Percentiles rank a stretch among this genome's conserved stretches.
These are phyloP conservation scores for Synergus laeviventris DNA, from an alignment of 2,888 invertebrate genomes.

Conservation along the genomic window DNA sequence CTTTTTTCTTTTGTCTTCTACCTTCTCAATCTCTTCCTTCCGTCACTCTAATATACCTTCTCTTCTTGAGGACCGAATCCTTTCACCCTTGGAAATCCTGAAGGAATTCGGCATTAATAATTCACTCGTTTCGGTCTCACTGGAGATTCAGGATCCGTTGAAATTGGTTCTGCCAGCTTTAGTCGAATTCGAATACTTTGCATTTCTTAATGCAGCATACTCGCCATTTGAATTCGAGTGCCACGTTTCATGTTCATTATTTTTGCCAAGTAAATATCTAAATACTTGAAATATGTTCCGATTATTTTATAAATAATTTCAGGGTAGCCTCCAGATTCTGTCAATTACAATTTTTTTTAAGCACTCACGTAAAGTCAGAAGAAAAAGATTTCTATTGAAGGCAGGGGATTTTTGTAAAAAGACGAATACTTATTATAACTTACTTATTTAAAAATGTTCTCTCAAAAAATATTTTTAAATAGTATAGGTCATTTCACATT, in stretches of 20 bases:
- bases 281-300: conserved; percentile 22
- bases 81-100: conserved; percentile 53
- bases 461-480: no score
- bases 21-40: conserved; percentile 48
- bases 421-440: no score
- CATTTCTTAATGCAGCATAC: conserved; percentile 27
- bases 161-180: conserved; percentile 36
- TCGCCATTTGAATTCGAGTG: conserved; percentile 20
- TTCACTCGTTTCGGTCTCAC: conserved; percentile 57
- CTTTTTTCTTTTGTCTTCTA: conserved; percentile 41
- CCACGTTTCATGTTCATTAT: conserved; percentile 5
- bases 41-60: conserved; percentile 48
- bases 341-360: no score
- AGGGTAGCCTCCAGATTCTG: no score
- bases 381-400: no score
- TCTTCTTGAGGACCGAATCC: conserved; percentile 17
- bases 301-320: conserved; percentile 8
- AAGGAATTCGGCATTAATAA: conserved; percentile 65
- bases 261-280: not conserved
- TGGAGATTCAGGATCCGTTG: conserved; percentile 31
- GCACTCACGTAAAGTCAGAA: no score
- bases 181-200: conserved; percentile 9
- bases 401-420: no score
- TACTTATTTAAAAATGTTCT: no score
- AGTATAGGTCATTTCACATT: no score